Evolutionary conservation across 1,140 invertebrate species (phyloP), one percentile per base, ranked within the genome.

Genomic region (Lasioglossum albipes): DNA sequence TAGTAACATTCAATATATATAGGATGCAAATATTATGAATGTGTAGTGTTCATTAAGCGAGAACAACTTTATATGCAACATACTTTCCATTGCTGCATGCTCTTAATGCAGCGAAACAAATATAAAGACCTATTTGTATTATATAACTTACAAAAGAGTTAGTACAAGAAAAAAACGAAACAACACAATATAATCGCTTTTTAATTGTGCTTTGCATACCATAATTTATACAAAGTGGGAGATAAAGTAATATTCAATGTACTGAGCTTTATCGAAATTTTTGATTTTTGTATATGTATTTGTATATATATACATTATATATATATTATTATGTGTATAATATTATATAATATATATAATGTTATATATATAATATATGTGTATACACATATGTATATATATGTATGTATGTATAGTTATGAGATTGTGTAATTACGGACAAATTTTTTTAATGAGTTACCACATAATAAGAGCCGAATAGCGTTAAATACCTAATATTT

Each of bases 121-220:
- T 45, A 54, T 74, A 77, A 83, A 70, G 79, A 84, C 76, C 84
- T 86, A 86, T 86, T 86, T 79, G 76, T 86, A 68, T 77, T 83
- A 61, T 86, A 83, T 79, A 52, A 85, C 65, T 79, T 83, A 80
- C n/a, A 42, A 57, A 82, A 76, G 45, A 65, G 69, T 80, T 59
- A 83, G 75, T 62, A 70, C 61, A 78, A 79, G 16, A 67, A 45
- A 57, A 42, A 36, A 73, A 67, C 45, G 16, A 66, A 66, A 16
- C 16, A 59, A 73, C 61, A 61, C 61, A 59, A 71, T 49, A 65
- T 49, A 72, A 20, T 57, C 71, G 49, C 74, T 70, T 54, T 45
- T 68, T 75, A 68, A 52, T 16, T 75, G 45, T 76, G 61, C 41
- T 75, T 42, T 81, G 18, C 59, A 77, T 45, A 45, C 64, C 45